Percentiles rank a stretch among this genome's conserved stretches.
These are phyloP conservation scores for Gymnosoma rotundatum DNA, from an alignment of 2,888 invertebrate species.

Conservation along the genomic window DNA sequence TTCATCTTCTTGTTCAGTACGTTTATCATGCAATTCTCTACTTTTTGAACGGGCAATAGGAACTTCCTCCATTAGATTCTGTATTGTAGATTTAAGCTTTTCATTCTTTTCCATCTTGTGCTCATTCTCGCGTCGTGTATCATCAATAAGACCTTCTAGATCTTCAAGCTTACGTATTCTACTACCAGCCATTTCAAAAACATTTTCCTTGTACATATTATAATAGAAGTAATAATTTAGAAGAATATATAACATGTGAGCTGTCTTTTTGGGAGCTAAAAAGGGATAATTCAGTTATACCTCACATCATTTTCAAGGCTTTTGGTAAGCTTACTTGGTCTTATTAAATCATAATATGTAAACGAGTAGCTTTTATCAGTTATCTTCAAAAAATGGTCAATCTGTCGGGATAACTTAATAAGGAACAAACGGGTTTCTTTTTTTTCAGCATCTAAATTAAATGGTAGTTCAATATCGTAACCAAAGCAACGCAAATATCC, in stretches of 20 bases:
- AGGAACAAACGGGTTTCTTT: slow-evolving; percentile 76
- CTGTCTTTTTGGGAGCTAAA: slow-evolving; percentile 78
- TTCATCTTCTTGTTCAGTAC: slow-evolving; percentile 59
- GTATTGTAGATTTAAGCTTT: slow-evolving; percentile 68
- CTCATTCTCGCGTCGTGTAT: slow-evolving; percentile 62
- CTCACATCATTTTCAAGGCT: slow-evolving; percentile 54
- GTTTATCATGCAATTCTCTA: slow-evolving; percentile 54
- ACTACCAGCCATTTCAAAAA: slow-evolving; percentile 74
- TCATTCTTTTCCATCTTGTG: slow-evolving; percentile 72
- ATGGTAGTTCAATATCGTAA: slow-evolving; percentile 75
- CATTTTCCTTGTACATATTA: slow-evolving; percentile 77
- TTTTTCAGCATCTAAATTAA: slow-evolving; percentile 56
- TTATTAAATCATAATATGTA: slow-evolving; percentile 76
- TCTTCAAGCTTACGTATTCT: slow-evolving; percentile 72
- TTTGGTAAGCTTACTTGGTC: slow-evolving; percentile 76
- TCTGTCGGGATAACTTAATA: slow-evolving; percentile 75
- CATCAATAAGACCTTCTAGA: slow-evolving; percentile 40
- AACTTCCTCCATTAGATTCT: slow-evolving; percentile 68
- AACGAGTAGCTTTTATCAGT: slow-evolving; percentile 77
- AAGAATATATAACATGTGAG: slow-evolving; percentile 76
- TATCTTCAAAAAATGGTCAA: slow-evolving; percentile 78
- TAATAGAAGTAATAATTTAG: slow-evolving; percentile 79
- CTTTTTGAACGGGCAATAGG: slow-evolving; percentile 54
- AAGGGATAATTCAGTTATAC: neutral
- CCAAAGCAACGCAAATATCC: slow-evolving; percentile 77